phyloP scores from a whole-genome alignment of 1,140 invertebrate genomes.

The Trypoxylus dichotomus region DNA sequence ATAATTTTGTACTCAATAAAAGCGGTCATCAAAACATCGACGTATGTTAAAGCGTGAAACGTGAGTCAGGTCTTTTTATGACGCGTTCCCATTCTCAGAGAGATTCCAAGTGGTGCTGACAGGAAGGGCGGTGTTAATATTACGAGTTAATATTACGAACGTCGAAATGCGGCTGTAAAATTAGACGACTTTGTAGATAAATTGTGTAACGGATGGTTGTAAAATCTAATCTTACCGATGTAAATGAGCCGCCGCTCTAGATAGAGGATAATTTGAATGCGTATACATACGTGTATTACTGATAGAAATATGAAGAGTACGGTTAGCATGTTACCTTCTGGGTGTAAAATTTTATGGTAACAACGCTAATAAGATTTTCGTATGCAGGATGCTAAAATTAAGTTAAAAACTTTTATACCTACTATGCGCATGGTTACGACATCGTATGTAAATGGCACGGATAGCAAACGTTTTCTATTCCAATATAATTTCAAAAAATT shows the following conservation, averaged over 20 bases:
- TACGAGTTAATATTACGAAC: constrained; percentile 1
- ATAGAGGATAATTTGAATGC: background rate
- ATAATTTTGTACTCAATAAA: constrained; percentile 17
- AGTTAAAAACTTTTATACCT: background rate
- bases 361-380: background rate
- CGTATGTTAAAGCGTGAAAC: constrained; percentile 11
- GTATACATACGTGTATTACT: background rate
- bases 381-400: background rate
- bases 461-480: too few species aligned
- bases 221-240: constrained; percentile 9
- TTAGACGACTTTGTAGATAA: constrained; percentile 23
- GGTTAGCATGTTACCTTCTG: background rate
- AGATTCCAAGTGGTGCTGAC: background rate
- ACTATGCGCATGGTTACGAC: background rate
- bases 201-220: constrained; percentile 11
- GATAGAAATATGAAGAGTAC: background rate
- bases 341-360: background rate
- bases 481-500: too few species aligned
- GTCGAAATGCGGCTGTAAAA: constrained; percentile 14
- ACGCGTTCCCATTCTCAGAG: constrained; percentile 1
- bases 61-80: constrained; percentile 7
- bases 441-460: too few species aligned
- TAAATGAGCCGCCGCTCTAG: background rate
- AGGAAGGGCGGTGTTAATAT: background rate
- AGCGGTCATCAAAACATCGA: constrained; percentile 6